Evolutionary conservation across 2,797 vertebrate genomes (phyloP).

Genomic region (Megaceryle alcyon): DNA sequence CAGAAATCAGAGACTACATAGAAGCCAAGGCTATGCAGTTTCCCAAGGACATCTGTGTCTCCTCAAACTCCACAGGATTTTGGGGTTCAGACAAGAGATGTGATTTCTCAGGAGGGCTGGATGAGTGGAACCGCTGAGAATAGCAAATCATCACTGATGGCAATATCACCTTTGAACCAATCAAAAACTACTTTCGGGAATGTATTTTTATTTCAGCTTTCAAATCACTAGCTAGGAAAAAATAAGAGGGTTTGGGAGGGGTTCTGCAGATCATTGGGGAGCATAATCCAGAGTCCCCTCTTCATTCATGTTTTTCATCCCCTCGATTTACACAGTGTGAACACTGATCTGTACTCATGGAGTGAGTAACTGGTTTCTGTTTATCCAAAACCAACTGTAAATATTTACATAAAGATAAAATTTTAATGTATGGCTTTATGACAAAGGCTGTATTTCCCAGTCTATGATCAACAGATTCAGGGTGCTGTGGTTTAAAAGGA

Average conservation of each 20-base stretch:
- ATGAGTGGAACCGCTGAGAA: background rate
- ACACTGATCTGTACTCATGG: background rate
- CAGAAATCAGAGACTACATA: background rate
- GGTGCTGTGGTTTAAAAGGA: background rate
- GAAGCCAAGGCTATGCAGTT: background rate
- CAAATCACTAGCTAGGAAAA: background rate
- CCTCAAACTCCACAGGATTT: background rate
- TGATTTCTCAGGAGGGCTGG: background rate
- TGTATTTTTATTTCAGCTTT: background rate
- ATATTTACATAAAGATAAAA: conserved; percentile 52
- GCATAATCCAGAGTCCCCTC: background rate
- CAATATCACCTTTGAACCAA: background rate
- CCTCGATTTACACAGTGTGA: background rate
- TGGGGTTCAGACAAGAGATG: background rate
- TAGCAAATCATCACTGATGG: background rate
- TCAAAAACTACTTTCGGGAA: background rate
- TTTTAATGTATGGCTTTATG: conserved; percentile 37
- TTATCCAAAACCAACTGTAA: conserved; percentile 27
- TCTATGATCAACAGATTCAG: conserved; percentile 4
- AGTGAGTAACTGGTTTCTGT: background rate
- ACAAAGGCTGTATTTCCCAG: conserved; percentile 4
- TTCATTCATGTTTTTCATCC: background rate
- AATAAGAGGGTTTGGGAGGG: background rate
- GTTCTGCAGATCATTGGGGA: background rate
- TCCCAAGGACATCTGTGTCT: background rate